Base-by-base conservation (phyloP, 2,797 vertebrate genomes). In the Nyctibius grandis region DNA sequence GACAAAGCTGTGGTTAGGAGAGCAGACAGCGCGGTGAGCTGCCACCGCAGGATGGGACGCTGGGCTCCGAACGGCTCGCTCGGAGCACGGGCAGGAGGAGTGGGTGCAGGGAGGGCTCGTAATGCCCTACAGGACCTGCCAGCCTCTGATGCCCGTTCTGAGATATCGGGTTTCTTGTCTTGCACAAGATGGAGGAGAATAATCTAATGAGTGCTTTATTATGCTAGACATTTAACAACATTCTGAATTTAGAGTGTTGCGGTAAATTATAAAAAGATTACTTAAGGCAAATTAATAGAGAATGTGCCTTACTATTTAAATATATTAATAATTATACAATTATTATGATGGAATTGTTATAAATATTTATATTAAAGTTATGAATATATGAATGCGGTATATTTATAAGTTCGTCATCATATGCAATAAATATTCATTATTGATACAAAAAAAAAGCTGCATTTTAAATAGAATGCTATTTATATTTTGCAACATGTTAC, bases 331-430 rank as follows among this genome's bases (percentile, higher is more conserved):
- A 84, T 42, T 57, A 82, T 72, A 28, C 57, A 40, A 53, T 88
- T 87, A 44, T 61, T 40, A 29, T 73, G 21, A 17, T 31, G 54
- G 18, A 51, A 40, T 69, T 50, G 38, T 54, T 84, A 78, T 78
- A 86, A 88, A 92, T 91, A 76, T 83, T 80, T 83, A 63, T 91
- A 56, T 25, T 45, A 81, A 47, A 63, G 70, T 51, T 75, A 69
- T 34, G 78, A 85, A 86, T 65, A 82, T 45, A 44, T n/a, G n/a
- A 84, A 68, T 53, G 38, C 16, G 31, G 15, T 67, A 12, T 34
- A 69, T 89, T 95, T 90, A 31, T 44, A 76, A 45, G 38, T 76
- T 84, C 44, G 60, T 82, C 22, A 70, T 47, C n/a, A 11, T 26
- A 42, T 20, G 45, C 54, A 82, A 78, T 85, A 81, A 69, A 79